Evolutionary conservation across 2,888 invertebrate genomes (phyloP), one percentile per base, ranked within the genome.

Genomic region (Augochlorella aurata): DNA sequence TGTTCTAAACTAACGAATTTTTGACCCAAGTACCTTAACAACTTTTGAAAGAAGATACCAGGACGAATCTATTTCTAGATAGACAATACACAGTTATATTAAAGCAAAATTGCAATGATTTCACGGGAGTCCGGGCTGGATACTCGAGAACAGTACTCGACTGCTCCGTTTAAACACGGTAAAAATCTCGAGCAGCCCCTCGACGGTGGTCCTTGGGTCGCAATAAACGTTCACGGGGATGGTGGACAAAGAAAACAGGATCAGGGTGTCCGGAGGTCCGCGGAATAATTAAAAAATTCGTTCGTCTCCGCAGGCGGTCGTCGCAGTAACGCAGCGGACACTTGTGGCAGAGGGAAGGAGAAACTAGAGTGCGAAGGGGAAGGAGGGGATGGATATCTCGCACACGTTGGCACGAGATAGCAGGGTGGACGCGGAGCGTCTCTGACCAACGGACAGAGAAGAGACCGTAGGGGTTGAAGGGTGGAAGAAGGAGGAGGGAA

Each of bases 361-460:
- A 5, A 16, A 24, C 18, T 10, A 18, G 18, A 29, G 38, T 29
- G 12, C 7, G 52, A 12, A 21, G 21, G 10, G 1, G 50, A 45
- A 45, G 45, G 7, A 44, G n/a, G 44, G 45, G 8, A 38, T 1
- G 14, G 29, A 21, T 29, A 29, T 10, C 52, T 29, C 2, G 29
- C 1, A 3, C 29, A 29, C 29, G 29, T 29, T 14, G 45, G 72
- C 18, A 66, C 52, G 69, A 50, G 50, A 69, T 21, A 14, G 29
- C 10, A n/a, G n/a, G 50, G 24, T 47, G 67, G 70, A 47, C 70
- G 65, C 21, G n/a, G n/a, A n/a, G n/a, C n/a, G n/a, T n/a, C n/a
- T n/a, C n/a, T n/a, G 81, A 79, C 81, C 81, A 45, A 29, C 74
- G 58, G 70, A 74, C 61, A 29, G 65, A 65, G 54, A 68, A 38